Base-by-base conservation (phyloP, 23 tunicate genomes). In the Ciona savignyi region DNA sequence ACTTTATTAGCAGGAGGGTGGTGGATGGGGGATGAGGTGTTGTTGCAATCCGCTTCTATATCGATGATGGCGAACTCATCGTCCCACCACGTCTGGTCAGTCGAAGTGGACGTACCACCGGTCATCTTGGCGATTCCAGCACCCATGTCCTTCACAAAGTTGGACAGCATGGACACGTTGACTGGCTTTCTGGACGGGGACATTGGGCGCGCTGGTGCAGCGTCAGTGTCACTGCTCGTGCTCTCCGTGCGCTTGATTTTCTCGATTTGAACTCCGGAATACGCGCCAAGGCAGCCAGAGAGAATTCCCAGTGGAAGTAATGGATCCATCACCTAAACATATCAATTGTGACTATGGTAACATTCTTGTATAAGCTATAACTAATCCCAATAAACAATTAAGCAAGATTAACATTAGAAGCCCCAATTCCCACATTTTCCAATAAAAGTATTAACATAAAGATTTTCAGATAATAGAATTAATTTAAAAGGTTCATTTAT, bases 311-410 rank as follows among this genome's bases (percentile, higher is more conserved):
- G 74, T 4, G 90, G 90, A 11, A 85, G 66, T n/a, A 85, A 65
- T 20, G 90, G 90, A 73, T 85, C 90, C 90, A 85, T 85, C 1
- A 85, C n/a, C n/a, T n/a, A n/a, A n/a, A n/a, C n/a, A n/a, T n/a
- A n/a, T n/a, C n/a, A n/a, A n/a, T n/a, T n/a, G n/a, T n/a, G n/a
- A n/a, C n/a, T n/a, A n/a, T n/a, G n/a, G n/a, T n/a, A n/a, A n/a
- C n/a, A n/a, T n/a, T n/a, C n/a, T n/a, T n/a, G n/a, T n/a, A n/a
- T n/a, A n/a, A n/a, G n/a, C n/a, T n/a, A n/a, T n/a, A n/a, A n/a
- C n/a, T n/a, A n/a, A n/a, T n/a, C n/a, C n/a, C n/a, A n/a, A n/a
- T n/a, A n/a, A n/a, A n/a, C n/a, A n/a, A n/a, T n/a, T n/a, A n/a
- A n/a, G n/a, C n/a, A n/a, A n/a, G n/a, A n/a, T n/a, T n/a, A n/a